Percentiles rank a stretch among this genome's conserved stretches.
These are phyloP conservation scores for Nannobrachium achirus DNA, from an alignment of 2,113 vertebrate genomes.

Conservation along the genomic window DNA sequence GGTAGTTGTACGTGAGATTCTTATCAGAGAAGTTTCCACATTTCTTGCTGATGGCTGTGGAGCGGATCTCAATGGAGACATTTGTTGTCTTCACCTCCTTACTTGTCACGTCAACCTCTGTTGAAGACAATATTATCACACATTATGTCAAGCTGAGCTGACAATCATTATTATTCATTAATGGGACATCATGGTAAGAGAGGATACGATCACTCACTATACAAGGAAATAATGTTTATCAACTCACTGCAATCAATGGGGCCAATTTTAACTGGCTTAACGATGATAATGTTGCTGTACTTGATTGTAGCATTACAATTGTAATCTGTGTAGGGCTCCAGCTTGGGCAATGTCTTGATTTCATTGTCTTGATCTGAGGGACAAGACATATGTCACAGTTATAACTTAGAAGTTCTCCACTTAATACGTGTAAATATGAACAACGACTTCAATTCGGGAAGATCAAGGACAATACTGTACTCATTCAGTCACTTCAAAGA, in stretches of 20 bases:
- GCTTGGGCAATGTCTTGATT: not conserved
- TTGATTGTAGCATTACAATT: accelerated
- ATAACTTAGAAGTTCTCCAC: not conserved
- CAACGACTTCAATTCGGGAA: not conserved
- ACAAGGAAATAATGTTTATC: not conserved
- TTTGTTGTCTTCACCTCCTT: accelerated
- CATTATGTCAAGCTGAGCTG: not conserved
- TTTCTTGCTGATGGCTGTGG: accelerated
- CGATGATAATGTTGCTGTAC: accelerated
- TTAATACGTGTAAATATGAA: not conserved
- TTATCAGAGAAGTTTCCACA: accelerated
- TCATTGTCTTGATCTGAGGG: not conserved
- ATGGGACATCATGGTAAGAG: too few species aligned
- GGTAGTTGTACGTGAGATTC: not conserved
- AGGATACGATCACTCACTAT: too few species aligned
- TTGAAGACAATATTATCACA: not conserved
- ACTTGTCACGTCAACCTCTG: not conserved
- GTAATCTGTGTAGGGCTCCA: not conserved
- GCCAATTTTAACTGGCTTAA: accelerated
- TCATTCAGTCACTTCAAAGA: not conserved
- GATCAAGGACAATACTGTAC: not conserved
- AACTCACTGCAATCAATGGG: conserved; percentile 11
- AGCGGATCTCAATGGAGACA: not conserved
- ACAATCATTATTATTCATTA: too few species aligned
- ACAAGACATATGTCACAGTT: not conserved